Conservation (phyloP, 2,888 invertebrate genomes). For the Hypsopygia costalis region DNA sequence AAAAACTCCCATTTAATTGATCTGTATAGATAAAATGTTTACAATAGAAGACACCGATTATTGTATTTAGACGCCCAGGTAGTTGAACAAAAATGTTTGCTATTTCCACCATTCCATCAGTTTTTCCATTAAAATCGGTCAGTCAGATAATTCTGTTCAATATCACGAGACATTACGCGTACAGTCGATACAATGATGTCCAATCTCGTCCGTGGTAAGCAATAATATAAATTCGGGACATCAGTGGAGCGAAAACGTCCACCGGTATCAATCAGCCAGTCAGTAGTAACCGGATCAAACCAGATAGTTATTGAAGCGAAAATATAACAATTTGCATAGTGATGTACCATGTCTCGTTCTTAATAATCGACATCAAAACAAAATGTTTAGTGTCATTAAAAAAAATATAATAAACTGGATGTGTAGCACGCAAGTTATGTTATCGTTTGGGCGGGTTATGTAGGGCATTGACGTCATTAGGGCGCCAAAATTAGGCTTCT, state of each 20-base stretch:
- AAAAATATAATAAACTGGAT: too few species aligned
- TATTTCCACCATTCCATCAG: not conserved
- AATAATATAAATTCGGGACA: constrained; percentile 1
- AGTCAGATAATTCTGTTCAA: not conserved
- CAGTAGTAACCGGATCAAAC: not conserved
- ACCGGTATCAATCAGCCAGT: not conserved
- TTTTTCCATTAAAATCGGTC: not conserved
- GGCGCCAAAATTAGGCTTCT: not conserved
- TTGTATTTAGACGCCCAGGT: too few species aligned
- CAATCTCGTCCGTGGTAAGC: not conserved
- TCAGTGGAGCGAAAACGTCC: not conserved
- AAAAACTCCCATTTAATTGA: too few species aligned
- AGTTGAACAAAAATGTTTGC: too few species aligned
- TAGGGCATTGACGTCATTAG: constrained; percentile 5
- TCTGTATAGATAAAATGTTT: too few species aligned
- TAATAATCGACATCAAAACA: not conserved
- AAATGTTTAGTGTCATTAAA: not conserved
- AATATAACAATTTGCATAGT: constrained; percentile 4
- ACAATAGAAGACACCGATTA: too few species aligned
- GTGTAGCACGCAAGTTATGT: not conserved
- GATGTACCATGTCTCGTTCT: not conserved
- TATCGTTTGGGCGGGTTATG: not conserved
- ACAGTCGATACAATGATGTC: not conserved
- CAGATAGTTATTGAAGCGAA: not conserved
- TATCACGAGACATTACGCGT: not conserved